Evolutionary conservation across 2,797 vertebrate species (phyloP).

Genomic region (Anabas testudineus): DNA sequence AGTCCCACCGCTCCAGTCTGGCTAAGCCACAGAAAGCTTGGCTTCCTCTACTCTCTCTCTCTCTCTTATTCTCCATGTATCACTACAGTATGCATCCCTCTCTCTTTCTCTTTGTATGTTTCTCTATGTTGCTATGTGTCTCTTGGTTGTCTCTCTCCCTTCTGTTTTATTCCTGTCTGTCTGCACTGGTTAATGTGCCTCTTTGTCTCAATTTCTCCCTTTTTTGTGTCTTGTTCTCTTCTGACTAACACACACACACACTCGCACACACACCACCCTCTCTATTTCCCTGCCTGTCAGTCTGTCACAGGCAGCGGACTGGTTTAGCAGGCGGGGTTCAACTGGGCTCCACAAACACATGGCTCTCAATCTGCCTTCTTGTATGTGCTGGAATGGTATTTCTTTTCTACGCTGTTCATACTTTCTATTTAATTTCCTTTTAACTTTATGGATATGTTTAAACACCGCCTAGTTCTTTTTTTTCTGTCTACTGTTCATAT

Average conservation of each 20-base stretch:
- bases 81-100: slow-evolving; percentile 45
- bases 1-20: slow-evolving; percentile 83
- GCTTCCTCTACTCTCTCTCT: slow-evolving; percentile 62
- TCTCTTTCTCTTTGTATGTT: slow-evolving; percentile 49
- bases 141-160: slow-evolving; percentile 36
- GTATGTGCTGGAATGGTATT: slow-evolving; percentile 70
- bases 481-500: slow-evolving; percentile 15
- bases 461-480: slow-evolving; percentile 16
- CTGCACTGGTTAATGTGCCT: slow-evolving; percentile 56
- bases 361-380: slow-evolving; percentile 74
- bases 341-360: slow-evolving; percentile 77
- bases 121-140: slow-evolving; percentile 49
- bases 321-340: slow-evolving; percentile 78
- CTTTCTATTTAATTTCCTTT: slow-evolving; percentile 21
- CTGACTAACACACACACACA: slow-evolving; percentile 25
- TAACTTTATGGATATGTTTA: not conserved
- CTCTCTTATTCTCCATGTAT: slow-evolving; percentile 63
- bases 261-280: slow-evolving; percentile 43
- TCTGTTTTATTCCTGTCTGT: slow-evolving; percentile 49
- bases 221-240: slow-evolving; percentile 45
- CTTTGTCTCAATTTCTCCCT: slow-evolving; percentile 59
- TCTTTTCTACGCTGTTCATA: slow-evolving; percentile 41
- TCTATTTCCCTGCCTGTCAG: slow-evolving; percentile 68
- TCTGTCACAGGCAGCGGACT: slow-evolving; percentile 74
- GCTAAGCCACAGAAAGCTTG: slow-evolving; percentile 79